Conservation (phyloP, 2,888 invertebrate species). For the Cactoblastis cactorum region DNA sequence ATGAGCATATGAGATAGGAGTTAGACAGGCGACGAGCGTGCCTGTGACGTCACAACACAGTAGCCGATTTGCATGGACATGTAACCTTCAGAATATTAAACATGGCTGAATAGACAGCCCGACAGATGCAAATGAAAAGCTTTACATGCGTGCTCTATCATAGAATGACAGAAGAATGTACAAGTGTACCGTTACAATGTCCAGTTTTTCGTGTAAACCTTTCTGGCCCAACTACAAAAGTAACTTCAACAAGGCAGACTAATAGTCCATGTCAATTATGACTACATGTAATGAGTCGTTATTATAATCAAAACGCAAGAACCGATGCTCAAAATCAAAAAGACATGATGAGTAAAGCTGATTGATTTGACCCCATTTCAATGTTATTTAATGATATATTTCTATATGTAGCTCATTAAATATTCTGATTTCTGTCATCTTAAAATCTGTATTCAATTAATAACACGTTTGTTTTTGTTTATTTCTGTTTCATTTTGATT, state of each 20-base stretch:
- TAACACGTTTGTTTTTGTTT: constrained; percentile 31
- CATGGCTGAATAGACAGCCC: neutral
- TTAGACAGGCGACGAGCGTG: neutral
- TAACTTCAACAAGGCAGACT: too few relatives aligned
- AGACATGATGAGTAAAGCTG: too few relatives aligned
- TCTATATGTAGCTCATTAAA: too few relatives aligned
- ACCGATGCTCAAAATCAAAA: neutral
- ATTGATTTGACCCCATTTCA: too few relatives aligned
- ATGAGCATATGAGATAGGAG: neutral
- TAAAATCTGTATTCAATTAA: constrained; percentile 11
- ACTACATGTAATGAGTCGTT: too few relatives aligned
- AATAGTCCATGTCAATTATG: too few relatives aligned
- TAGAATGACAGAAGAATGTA: too few relatives aligned
- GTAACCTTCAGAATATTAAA: neutral
- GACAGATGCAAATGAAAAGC: neutral
- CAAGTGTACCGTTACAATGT: too few relatives aligned
- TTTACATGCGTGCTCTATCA: neutral
- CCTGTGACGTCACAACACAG: neutral
- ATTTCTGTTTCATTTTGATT: constrained; percentile 45
- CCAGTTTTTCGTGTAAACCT: too few relatives aligned
- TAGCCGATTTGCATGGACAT: neutral
- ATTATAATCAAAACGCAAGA: neutral
- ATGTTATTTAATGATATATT: too few relatives aligned
- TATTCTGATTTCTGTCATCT: too few relatives aligned
- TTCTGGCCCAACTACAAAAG: too few relatives aligned